Base-by-base conservation (phyloP, 2,113 vertebrate genomes). In the Menidia beryllina region DNA sequence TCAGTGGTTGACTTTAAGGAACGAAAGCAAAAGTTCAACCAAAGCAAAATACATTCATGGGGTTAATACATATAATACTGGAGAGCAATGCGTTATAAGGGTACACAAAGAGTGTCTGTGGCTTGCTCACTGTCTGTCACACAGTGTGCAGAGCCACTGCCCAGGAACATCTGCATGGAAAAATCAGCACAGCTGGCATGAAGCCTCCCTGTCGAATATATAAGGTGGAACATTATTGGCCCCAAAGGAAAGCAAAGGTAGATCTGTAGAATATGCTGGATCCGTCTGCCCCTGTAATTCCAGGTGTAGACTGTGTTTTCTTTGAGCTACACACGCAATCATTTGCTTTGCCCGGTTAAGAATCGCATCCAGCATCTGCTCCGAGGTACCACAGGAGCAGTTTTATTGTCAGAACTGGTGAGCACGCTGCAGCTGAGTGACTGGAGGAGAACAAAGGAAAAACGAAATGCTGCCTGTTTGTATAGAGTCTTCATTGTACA, bases 261-360 rank as follows among this genome's bases (percentile, higher is more conserved):
- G 67, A 74, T 76, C 26, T 75, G 80, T 58, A 58, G 47, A 49
- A 62, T 87, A 84, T 78, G 79, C 85, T 67, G 62, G 65, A 82
- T 77, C 82, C 67, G 81, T 84, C 88, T 89, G 81, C 87, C 82
- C 70, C 72, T 72, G 79, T 80, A 84, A 88, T 87, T 89, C 77
- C 59, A 70, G 78, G 48, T 82, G 88, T 82, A 89, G 79, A 85
- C 86, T 75, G 66, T 69, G 78, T 88, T 89, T 91, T 89, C 89
- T 85, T 82, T 69, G 79, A 88, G 83, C 82, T 77, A 83, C 83
- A 67, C 87, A 90, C 89, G 71, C 80, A 84, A 92, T 90, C 83
- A 90, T 88, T 91, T 38, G 86, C 86, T 83, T 90, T 72, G 81
- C 90, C 90, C 89, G 91, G 92, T 93, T 94, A 94, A 87, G 81